Evolutionary conservation across 2,797 vertebrate genomes (phyloP).

Genomic region (Telmatherina bonti): DNA sequence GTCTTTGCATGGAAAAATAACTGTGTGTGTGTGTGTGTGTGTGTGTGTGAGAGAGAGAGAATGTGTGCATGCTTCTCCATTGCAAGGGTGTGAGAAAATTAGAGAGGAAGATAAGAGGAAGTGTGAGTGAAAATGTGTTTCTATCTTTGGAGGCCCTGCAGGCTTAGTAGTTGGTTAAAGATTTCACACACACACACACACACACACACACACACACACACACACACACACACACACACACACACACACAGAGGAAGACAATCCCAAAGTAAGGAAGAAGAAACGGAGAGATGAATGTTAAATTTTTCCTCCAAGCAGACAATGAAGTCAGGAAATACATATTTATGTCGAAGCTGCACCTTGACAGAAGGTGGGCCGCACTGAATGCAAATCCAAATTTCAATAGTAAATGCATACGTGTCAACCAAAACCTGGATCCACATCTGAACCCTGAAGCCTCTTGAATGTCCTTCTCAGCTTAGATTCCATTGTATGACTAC

Average conservation of each 20-base stretch:
- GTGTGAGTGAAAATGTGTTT: slow-evolving; percentile 52
- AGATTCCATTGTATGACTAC: background rate
- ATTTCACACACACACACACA: slow-evolving; percentile 17
- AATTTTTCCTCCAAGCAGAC: slow-evolving; percentile 38
- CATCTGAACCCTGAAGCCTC: background rate
- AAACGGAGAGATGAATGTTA: slow-evolving; percentile 48
- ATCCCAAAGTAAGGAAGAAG: slow-evolving; percentile 19
- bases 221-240: slow-evolving; percentile 24
- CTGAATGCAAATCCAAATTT: slow-evolving; percentile 8
- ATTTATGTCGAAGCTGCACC: slow-evolving; percentile 45
- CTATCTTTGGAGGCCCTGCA: slow-evolving; percentile 45
- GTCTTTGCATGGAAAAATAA: slow-evolving; percentile 58
- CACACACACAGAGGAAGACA: slow-evolving; percentile 9
- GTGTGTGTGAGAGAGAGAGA: slow-evolving; percentile 29
- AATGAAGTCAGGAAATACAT: slow-evolving; percentile 54
- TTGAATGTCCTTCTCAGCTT: background rate
- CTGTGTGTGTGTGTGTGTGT: slow-evolving; percentile 26
- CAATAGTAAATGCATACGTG: background rate
- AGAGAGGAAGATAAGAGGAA: slow-evolving; percentile 61
- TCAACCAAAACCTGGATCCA: background rate
- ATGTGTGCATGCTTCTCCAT: slow-evolving; percentile 21
- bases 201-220: background rate
- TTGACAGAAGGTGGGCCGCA: slow-evolving; percentile 2
- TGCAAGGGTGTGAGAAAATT: slow-evolving; percentile 49
- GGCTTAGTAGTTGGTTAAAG: slow-evolving; percentile 37